These are phyloP conservation scores for Zaprionus lachaisei DNA, from an alignment of 1,140 invertebrate genomes.

Conservation along the genomic window DNA sequence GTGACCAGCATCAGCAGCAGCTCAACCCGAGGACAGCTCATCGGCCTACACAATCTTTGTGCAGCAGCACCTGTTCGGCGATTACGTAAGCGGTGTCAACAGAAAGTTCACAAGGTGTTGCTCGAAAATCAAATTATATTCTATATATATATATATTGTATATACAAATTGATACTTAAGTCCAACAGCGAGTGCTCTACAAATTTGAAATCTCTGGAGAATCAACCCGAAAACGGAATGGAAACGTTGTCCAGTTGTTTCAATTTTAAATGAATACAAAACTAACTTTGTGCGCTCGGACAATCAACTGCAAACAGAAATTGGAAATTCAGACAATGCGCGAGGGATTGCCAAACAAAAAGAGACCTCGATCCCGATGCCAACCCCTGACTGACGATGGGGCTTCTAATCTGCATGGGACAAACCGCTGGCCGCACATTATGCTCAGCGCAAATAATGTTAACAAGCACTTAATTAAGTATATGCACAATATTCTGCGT, in stretches of 20 bases:
- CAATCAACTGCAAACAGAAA: constrained; percentile 6
- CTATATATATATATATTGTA: not conserved
- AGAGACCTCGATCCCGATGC: not conserved
- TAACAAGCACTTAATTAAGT: constrained; percentile 80
- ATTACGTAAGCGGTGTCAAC: constrained; percentile 2
- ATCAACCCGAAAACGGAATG: too few species aligned
- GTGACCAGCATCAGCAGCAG: constrained; percentile 3
- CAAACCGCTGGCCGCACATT: constrained; percentile 36
- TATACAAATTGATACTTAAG: not conserved
- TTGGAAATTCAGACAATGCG: constrained; percentile 26
- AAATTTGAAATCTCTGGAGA: not conserved
- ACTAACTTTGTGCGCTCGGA: not conserved
- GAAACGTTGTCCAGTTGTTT: not conserved
- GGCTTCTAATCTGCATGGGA: constrained; percentile 54
- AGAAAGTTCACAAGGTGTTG: too few species aligned
- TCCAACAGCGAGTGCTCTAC: not conserved
- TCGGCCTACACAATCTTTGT: constrained; percentile 12
- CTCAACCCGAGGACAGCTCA: constrained; percentile 16
- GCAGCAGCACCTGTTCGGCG: constrained; percentile 4
- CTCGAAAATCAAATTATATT: too few species aligned
- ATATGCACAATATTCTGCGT: constrained; percentile 76
- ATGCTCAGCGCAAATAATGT: constrained; percentile 70
- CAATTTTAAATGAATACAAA: not conserved
- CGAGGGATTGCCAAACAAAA: constrained; percentile 9
- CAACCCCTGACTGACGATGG: not conserved